Evolutionary conservation across 1,140 invertebrate genomes (phyloP), one percentile per base, ranked within the genome.

Genomic region (Drosophila repletoides): DNA sequence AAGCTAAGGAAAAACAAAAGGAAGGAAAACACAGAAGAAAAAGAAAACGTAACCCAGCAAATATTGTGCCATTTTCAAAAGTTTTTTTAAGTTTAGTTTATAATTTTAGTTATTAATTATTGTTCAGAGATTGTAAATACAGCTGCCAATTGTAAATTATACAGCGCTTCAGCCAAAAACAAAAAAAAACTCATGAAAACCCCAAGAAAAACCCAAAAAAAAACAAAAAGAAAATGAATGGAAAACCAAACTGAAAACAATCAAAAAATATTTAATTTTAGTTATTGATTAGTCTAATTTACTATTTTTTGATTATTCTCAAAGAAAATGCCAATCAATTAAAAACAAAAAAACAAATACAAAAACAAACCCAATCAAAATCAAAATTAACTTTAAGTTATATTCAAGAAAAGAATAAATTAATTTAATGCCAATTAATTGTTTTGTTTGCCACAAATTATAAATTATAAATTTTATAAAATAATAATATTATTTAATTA

Each of bases 371-470:
- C 41, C 22, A 55, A 43, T 10, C 52, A 56, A 77, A 80, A 87
- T 79, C 71, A 84, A 86, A 75, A 84, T 61, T 75, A 87, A 83
- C 73, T 83, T 83, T 83, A 83, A 83, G 77, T 83, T 83, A 76
- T 69, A n/a, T 48, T 29, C 52, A 61, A 43, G 26, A 33, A 40
- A 65, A 21, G 46, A 59, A 66, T 36, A 61, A 68, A 70, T 34
- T 49, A 36, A 38, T 21, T 51, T 58, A 53, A 61, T 67, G 17
- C 15, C 24, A 66, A 76, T 40, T 61, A 69, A 56, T 77, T 83
- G 79, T 84, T 84, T 79, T 84, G 79, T 84, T 84, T 81, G 76
- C 56, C 53, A 52, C 59, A 40, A 36, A 72, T 73, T 49, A 43
- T 59, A 29, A 59, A 63, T 67, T 79, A 34, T 51, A 45, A 29